Evolutionary conservation across 1,140 invertebrate genomes (phyloP).

Genomic region (Forficula auricularia): DNA sequence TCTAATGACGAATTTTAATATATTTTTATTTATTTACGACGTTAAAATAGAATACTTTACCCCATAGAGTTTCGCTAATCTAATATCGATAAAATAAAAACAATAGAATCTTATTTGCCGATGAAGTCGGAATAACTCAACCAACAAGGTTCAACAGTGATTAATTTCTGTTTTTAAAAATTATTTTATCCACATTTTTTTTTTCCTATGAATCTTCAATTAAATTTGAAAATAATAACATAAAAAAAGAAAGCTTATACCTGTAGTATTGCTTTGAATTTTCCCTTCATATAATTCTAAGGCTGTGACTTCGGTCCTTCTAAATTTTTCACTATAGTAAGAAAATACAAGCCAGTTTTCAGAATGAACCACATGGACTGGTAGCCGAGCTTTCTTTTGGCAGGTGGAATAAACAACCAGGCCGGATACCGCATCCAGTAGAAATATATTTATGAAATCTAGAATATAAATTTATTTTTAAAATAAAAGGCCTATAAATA

Average conservation of each 20-base stretch:
- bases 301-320: conserved; percentile 77
- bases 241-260: conserved; percentile 18
- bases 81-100: too few relatives aligned
- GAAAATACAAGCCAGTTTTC: conserved; percentile 95
- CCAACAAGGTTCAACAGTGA: too few relatives aligned
- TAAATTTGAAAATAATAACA: neutral
- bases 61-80: too few relatives aligned
- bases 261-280: conserved; percentile 62
- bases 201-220: conserved; percentile 1
- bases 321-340: conserved; percentile 84
- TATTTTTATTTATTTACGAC: too few relatives aligned
- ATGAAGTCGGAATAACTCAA: too few relatives aligned
- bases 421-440: conserved; percentile 84
- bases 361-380: conserved; percentile 80
- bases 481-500: neutral
- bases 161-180: neutral
- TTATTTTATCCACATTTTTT: neutral
- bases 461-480: conserved; percentile 14
- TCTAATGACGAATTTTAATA: too few relatives aligned
- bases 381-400: conserved; percentile 63
- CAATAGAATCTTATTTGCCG: too few relatives aligned
- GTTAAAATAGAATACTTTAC: too few relatives aligned
- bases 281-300: conserved; percentile 92
- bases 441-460: conserved; percentile 60
- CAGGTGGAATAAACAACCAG: conserved; percentile 48